A percentile compares a stretch with the other conserved stretches of the same genome.
phyloP scores from a whole-genome alignment of 2,888 invertebrate species.

The Volucella inflata region DNA sequence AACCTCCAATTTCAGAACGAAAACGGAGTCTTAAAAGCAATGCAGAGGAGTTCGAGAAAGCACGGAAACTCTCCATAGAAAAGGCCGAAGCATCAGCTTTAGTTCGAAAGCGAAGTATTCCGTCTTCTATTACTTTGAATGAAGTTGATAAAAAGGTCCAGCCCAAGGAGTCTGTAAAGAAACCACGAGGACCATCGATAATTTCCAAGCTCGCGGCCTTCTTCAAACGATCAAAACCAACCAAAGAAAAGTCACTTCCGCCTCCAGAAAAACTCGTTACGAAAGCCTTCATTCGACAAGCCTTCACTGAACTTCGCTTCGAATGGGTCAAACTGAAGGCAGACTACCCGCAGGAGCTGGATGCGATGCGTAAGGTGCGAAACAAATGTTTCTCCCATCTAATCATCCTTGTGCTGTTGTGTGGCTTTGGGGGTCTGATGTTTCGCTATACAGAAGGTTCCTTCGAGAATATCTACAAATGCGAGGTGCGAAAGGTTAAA shows the following conservation, averaged over 20 bases:
- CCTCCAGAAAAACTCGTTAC: conserved; percentile 77
- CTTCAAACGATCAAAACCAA: conserved; percentile 31
- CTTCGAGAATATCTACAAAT: conserved; percentile 94
- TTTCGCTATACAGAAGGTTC: conserved; percentile 93
- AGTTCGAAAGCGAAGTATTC: conserved; percentile 46
- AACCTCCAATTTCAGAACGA: not conserved
- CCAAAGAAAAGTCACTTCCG: not conserved
- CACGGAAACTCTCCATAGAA: conserved; percentile 38
- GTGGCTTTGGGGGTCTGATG: conserved; percentile 91
- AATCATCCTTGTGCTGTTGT: conserved; percentile 88
- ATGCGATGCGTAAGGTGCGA: conserved; percentile 85
- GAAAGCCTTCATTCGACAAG: conserved; percentile 82
- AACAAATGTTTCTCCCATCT: conserved; percentile 89
- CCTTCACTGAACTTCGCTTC: conserved; percentile 83
- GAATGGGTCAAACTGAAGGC: conserved; percentile 86
- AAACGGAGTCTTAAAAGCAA: conserved; percentile 1
- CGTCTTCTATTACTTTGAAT: not conserved
- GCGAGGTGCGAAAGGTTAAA: conserved; percentile 93
- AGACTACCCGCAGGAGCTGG: conserved; percentile 86
- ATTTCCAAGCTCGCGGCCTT: conserved; percentile 41
- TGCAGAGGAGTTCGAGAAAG: conserved; percentile 20
- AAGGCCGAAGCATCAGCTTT: conserved; percentile 21
- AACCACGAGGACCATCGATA: not conserved
- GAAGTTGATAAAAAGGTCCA: not conserved
- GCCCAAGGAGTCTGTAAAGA: not conserved